These are phyloP conservation scores for Tautogolabrus adspersus DNA, from an alignment of 2,113 vertebrate genomes.

Conservation along the genomic window DNA sequence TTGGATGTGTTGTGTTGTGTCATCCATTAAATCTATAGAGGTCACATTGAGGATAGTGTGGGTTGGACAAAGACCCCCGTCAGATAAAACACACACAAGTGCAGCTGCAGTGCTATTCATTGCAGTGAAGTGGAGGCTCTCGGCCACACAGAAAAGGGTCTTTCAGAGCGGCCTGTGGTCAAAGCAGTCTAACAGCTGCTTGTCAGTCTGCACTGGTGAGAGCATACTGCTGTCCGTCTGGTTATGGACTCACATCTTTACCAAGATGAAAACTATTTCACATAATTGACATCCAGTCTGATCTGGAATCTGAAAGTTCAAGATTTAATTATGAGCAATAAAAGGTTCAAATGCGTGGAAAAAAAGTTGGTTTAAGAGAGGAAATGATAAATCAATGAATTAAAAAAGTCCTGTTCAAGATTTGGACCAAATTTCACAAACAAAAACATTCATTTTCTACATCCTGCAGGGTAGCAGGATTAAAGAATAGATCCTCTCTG, in stretches of 20 bases:
- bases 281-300: neutral
- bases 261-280: neutral
- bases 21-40: conserved; percentile 28
- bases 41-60: conserved; percentile 27
- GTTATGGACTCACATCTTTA: neutral
- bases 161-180: conserved; percentile 44
- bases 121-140: conserved; percentile 75
- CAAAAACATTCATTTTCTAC: no score
- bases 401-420: neutral
- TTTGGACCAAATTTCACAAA: neutral
- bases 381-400: neutral
- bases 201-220: conserved; percentile 16
- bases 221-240: conserved; percentile 24
- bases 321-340: no score
- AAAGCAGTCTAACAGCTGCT: conserved; percentile 53
- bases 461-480: neutral
- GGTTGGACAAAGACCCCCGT: conserved; percentile 54
- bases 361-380: neutral
- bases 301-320: no score
- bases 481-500: neutral
- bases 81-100: conserved; percentile 42
- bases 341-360: neutral
- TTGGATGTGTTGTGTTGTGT: neutral
- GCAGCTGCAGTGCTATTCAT: conserved; percentile 73
- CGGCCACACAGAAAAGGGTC: conserved; percentile 51